phyloP scores from a whole-genome alignment of 1,140 invertebrate species.

The Zaprionus gabonicus region DNA sequence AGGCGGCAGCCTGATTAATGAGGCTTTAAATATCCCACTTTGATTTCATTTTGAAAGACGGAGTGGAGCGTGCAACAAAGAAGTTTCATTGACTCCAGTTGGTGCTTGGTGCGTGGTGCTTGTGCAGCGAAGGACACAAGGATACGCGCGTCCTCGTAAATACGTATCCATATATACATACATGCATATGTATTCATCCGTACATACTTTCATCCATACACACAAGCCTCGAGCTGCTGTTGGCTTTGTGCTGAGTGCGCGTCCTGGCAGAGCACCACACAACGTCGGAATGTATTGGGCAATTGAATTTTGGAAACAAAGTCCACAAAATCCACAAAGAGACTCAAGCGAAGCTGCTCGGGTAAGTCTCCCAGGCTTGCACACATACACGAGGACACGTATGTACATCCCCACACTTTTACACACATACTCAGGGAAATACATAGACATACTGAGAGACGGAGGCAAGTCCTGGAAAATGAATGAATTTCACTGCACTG shows the following conservation, averaged over 20 bases:
- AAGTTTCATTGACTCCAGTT: slow-evolving; percentile 82
- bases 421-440: background rate
- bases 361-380: slow-evolving; percentile 47
- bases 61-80: slow-evolving; percentile 68
- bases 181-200: background rate
- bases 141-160: slow-evolving; percentile 60
- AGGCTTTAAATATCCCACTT: slow-evolving; percentile 84
- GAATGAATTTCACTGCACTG: slow-evolving; percentile 52
- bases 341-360: slow-evolving; percentile 7
- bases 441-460: slow-evolving; percentile 11
- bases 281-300: slow-evolving; percentile 47
- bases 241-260: slow-evolving; percentile 12
- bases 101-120: slow-evolving; percentile 11
- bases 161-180: slow-evolving; percentile 7
- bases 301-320: slow-evolving; percentile 56
- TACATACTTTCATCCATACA: background rate
- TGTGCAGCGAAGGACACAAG: slow-evolving; percentile 9
- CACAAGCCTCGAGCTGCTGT: slow-evolving; percentile 21
- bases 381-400: slow-evolving; percentile 1
- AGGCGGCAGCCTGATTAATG: slow-evolving; percentile 75
- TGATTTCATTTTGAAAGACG: slow-evolving; percentile 81
- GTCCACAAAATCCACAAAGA: slow-evolving; percentile 66
- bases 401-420: background rate
- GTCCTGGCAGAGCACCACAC: slow-evolving; percentile 45
- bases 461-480: slow-evolving; percentile 59